A percentile compares a stretch with the other conserved stretches of the same genome.
phyloP scores from a whole-genome alignment of 2,113 vertebrate species.

The Hemibagrus wyckioides region DNA sequence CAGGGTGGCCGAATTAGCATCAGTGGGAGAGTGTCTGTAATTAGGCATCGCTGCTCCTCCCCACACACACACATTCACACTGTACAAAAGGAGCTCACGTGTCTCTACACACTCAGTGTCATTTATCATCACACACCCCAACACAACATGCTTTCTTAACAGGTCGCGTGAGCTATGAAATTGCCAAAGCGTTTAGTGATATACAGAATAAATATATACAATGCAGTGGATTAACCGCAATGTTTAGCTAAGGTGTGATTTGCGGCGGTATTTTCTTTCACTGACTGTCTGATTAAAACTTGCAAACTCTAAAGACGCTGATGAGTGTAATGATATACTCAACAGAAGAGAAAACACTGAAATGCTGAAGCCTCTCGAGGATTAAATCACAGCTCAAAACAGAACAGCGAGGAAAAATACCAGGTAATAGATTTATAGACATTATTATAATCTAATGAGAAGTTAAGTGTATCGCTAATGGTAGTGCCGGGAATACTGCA shows the following conservation, averaged over 20 bases:
- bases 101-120: neutral
- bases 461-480: neutral
- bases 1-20: conserved; percentile 42
- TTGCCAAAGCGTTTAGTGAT: neutral
- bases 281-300: neutral
- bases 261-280: neutral
- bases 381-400: neutral
- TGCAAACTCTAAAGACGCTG: neutral
- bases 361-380: no score
- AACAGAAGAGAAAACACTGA: neutral
- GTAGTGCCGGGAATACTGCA: neutral
- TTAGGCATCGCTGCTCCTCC: conserved; percentile 13
- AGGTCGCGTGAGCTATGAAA: neutral
- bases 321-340: neutral
- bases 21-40: neutral
- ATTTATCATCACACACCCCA: neutral
- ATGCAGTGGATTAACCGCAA: neutral
- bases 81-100: conserved; percentile 48
- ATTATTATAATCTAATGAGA: neutral
- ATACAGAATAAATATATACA: neutral
- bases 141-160: neutral
- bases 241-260: neutral
- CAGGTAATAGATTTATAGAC: neutral
- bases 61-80: conserved; percentile 13
- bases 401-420: neutral